Evolutionary conservation across 2,888 invertebrate genomes (phyloP).

Genomic region (Zootermopsis nevadensis): DNA sequence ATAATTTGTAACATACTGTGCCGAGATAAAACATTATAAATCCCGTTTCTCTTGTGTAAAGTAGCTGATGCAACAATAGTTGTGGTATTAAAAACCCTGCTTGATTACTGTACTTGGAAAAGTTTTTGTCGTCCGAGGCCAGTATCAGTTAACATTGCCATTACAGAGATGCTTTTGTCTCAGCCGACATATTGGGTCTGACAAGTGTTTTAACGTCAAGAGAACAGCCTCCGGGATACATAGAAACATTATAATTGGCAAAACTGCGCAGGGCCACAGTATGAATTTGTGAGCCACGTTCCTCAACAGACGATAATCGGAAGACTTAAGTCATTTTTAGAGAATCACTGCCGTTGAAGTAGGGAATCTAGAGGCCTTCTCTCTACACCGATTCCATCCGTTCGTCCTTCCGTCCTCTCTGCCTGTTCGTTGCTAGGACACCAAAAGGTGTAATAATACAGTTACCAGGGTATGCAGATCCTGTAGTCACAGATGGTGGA

Average conservation of each 20-base stretch:
- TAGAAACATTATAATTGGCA: conserved; percentile 35
- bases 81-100: background rate
- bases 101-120: conserved; percentile 16
- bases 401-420: no score
- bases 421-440: no score
- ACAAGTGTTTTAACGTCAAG: conserved; percentile 29
- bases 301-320: conserved; percentile 9
- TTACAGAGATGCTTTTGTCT: background rate
- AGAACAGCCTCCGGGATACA: conserved; percentile 12
- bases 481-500: no score
- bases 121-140: conserved; percentile 20
- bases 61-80: background rate
- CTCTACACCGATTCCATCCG: no score
- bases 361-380: no score
- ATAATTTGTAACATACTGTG: background rate
- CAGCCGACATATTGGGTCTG: background rate
- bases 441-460: no score
- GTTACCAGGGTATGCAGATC: no score
- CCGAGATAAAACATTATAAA: background rate
- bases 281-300: background rate
- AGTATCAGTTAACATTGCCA: conserved; percentile 30
- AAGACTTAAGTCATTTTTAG: no score
- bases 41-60: background rate
- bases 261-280: background rate
- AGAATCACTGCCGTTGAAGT: no score